A percentile compares a stretch with the other conserved stretches of the same genome.
These are phyloP conservation scores for Cebus imitator DNA, from an alignment of 2,113 vertebrate species.

Conservation along the genomic window DNA sequence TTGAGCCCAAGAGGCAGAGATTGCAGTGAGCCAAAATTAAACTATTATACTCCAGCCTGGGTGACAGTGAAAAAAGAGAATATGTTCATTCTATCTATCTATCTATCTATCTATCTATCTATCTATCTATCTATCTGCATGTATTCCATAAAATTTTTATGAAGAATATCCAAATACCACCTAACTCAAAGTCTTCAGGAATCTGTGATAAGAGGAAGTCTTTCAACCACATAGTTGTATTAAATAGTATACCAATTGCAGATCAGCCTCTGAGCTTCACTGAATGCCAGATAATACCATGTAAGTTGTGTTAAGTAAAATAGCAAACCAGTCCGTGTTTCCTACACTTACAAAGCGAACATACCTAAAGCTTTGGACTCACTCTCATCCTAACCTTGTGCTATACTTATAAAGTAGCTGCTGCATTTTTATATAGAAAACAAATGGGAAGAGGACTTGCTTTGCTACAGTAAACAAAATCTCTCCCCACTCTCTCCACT, in stretches of 20 bases:
- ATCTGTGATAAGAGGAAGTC: background rate
- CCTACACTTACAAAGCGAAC: background rate
- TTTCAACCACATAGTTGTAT: background rate
- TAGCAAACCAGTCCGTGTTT: background rate
- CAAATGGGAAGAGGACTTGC: background rate
- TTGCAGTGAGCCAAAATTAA: too few relatives aligned
- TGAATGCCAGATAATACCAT: background rate
- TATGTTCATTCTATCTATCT: too few relatives aligned
- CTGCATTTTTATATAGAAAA: background rate
- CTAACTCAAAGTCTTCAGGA: conserved; percentile 23
- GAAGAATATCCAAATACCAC: background rate
- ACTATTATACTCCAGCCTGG: too few relatives aligned
- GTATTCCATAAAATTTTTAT: background rate
- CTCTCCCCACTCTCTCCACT: background rate
- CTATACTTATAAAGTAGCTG: background rate
- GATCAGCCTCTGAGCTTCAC: background rate
- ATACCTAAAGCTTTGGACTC: background rate
- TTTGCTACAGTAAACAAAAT: background rate
- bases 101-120: background rate
- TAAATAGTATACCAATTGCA: conserved; percentile 27
- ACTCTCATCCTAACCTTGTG: background rate
- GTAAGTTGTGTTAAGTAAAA: conserved; percentile 15
- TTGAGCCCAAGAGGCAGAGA: too few relatives aligned
- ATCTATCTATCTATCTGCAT: background rate
- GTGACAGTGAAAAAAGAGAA: too few relatives aligned